Conservation (phyloP, 2,113 vertebrate species). For the Ailuropoda melanoleuca region DNA sequence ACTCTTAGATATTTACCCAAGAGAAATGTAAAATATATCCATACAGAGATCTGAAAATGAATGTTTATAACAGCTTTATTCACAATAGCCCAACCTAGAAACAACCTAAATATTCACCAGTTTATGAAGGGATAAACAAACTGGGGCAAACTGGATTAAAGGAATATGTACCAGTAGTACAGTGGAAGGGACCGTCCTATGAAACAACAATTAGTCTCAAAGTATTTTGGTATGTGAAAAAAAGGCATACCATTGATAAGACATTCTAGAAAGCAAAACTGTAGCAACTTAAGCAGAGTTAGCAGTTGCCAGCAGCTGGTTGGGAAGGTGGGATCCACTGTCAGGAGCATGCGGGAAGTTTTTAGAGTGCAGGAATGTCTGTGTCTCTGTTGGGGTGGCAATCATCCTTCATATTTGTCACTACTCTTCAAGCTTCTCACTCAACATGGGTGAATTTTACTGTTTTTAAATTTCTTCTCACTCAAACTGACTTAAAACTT, state of each 20-base stretch:
- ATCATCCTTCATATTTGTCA: background rate
- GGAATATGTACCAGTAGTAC: background rate
- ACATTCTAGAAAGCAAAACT: background rate
- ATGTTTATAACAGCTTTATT: background rate
- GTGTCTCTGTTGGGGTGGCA: background rate
- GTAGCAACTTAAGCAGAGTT: rapidly evolving
- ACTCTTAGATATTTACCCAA: background rate
- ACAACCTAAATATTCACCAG: background rate
- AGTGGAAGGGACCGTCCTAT: background rate
- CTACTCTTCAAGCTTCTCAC: too few species aligned
- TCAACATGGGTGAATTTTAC: background rate
- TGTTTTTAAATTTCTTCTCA: background rate
- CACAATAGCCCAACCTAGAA: background rate
- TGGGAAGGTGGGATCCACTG: background rate
- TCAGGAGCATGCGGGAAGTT: rapidly evolving
- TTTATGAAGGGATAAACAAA: background rate
- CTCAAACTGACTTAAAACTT: background rate
- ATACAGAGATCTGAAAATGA: background rate
- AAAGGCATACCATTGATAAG: background rate
- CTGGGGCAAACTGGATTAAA: background rate
- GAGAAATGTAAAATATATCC: background rate
- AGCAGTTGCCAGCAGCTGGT: background rate
- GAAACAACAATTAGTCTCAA: background rate
- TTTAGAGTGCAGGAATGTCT: background rate
- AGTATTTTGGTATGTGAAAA: background rate